These are phyloP conservation scores for Candidula unifasciata DNA, from an alignment of 2,888 invertebrate genomes.

Conservation along the genomic window DNA sequence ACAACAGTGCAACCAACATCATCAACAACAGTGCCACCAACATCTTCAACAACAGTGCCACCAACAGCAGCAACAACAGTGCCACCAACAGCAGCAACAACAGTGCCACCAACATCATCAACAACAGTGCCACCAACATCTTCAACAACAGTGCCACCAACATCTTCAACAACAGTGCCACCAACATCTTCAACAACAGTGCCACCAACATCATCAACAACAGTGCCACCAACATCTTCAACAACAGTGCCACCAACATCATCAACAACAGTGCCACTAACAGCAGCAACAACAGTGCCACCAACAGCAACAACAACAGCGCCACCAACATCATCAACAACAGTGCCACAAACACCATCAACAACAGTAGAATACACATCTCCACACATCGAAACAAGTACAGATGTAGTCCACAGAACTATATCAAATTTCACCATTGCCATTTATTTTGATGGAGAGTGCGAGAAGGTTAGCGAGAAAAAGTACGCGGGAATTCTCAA, in stretches of 20 bases:
- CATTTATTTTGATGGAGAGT: constrained; percentile 1
- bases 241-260: background rate
- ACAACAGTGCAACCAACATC: no score
- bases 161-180: background rate
- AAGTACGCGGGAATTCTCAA: background rate
- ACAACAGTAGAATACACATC: background rate
- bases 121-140: background rate
- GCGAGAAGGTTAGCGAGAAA: background rate
- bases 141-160: background rate
- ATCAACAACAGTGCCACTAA: background rate
- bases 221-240: background rate
- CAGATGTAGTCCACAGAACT: background rate
- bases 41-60: background rate
- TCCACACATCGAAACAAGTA: background rate
- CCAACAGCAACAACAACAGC: background rate
- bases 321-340: background rate
- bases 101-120: background rate
- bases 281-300: background rate
- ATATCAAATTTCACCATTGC: background rate
- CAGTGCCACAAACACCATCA: background rate
- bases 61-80: background rate
- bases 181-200: background rate
- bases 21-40: no score
- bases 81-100: background rate
- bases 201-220: background rate